Percentiles rank a stretch among this genome's conserved stretches.
These are phyloP conservation scores for Leptopilina myrica DNA, from an alignment of 2,888 invertebrate species.

Conservation along the genomic window DNA sequence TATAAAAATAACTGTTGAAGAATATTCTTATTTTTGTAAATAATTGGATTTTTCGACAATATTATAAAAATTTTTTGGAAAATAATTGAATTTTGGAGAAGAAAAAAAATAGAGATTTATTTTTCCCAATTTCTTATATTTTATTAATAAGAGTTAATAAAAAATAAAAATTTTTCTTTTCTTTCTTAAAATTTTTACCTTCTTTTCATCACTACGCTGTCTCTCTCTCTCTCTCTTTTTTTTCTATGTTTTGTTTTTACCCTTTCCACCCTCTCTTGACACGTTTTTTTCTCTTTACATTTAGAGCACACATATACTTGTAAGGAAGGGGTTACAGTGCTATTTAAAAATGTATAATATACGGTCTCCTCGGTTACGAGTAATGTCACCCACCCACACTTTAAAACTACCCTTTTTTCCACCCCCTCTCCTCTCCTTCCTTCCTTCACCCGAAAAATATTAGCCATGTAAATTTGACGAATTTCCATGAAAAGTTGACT, in stretches of 20 bases:
- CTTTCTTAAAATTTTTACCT: not conserved
- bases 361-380: not conserved
- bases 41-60: too few species aligned
- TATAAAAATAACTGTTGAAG: too few species aligned
- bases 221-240: not conserved
- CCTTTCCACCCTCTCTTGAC: constrained; percentile 31
- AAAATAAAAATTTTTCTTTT: not conserved
- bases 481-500: not conserved
- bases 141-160: too few species aligned
- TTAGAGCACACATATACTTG: constrained; percentile 28
- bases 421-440: not conserved
- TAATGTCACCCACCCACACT: not conserved
- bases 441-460: constrained; percentile 15
- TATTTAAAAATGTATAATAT: constrained; percentile 36
- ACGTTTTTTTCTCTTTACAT: constrained; percentile 23
- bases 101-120: too few species aligned
- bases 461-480: constrained; percentile 7
- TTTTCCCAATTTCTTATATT: too few species aligned
- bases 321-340: not conserved
- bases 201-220: not conserved
- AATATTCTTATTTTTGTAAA: too few species aligned
- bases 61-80: too few species aligned
- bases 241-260: not conserved
- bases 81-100: too few species aligned
- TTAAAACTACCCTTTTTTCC: not conserved